These are phyloP conservation scores for Corydoras sp. DNA, from an alignment of 2,113 vertebrate genomes.

Conservation along the genomic window DNA sequence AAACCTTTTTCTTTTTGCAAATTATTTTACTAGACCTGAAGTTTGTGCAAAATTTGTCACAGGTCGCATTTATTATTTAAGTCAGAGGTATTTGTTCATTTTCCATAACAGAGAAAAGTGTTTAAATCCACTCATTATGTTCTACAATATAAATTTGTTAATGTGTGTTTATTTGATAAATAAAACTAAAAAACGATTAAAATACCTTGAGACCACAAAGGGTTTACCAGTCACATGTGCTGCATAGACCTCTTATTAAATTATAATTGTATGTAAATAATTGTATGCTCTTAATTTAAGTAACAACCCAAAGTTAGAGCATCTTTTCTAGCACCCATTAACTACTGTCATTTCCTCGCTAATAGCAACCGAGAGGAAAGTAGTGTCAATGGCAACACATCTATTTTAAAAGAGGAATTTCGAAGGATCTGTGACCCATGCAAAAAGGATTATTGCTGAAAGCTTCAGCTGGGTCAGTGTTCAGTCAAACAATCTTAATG, in stretches of 20 bases:
- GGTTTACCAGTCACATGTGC: too few relatives aligned
- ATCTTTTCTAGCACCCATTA: not conserved
- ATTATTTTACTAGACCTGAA: too few relatives aligned
- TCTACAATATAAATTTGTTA: not conserved
- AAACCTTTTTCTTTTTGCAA: too few relatives aligned
- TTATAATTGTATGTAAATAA: too few relatives aligned
- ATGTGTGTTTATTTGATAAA: not conserved
- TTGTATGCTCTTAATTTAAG: not conserved
- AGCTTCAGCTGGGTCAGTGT: conserved; percentile 4
- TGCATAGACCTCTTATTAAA: too few relatives aligned
- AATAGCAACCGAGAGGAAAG: not conserved
- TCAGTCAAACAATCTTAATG: conserved; percentile 24
- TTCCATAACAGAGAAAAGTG: too few relatives aligned
- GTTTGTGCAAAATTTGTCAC: too few relatives aligned
- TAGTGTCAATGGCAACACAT: not conserved
- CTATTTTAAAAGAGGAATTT: not conserved
- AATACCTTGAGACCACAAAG: too few relatives aligned
- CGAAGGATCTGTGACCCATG: not conserved
- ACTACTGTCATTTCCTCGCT: not conserved
- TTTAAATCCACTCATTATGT: too few relatives aligned
- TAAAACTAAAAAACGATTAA: too few relatives aligned
- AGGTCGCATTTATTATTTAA: too few relatives aligned
- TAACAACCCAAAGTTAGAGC: not conserved
- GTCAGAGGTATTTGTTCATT: too few relatives aligned
- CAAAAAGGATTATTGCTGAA: conserved; percentile 21